phyloP scores from a whole-genome alignment of 2,888 invertebrate species.

The Epirrita christyi region DNA sequence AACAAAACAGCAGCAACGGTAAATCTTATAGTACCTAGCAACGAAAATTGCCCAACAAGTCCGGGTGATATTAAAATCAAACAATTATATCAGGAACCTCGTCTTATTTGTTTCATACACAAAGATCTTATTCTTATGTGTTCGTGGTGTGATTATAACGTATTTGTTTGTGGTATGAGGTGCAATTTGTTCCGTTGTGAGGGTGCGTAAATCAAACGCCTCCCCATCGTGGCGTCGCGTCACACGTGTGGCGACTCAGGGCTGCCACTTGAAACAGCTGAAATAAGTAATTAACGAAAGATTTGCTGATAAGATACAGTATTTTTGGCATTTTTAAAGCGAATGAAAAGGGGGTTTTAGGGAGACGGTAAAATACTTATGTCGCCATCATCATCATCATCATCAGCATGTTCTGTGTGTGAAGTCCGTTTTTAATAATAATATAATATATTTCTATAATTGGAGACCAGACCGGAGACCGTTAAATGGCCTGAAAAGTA shows the following conservation, averaged over 20 bases:
- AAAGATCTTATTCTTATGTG: constrained; percentile 3
- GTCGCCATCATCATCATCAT: too few relatives aligned
- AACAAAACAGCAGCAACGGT: too few relatives aligned
- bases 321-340: neutral
- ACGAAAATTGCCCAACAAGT: too few relatives aligned
- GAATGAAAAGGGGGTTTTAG: neutral
- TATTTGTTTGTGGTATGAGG: constrained; percentile 59
- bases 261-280: constrained; percentile 20
- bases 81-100: neutral
- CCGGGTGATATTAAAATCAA: too few relatives aligned
- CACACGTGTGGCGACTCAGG: constrained; percentile 63
- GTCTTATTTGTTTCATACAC: neutral
- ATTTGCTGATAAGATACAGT: constrained; percentile 30
- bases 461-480: too few relatives aligned
- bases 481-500: too few relatives aligned
- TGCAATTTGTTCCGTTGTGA: constrained; percentile 62
- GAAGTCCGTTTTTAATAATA: too few relatives aligned
- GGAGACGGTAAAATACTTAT: neutral
- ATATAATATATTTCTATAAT: too few relatives aligned
- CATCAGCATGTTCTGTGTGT: too few relatives aligned
- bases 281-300: constrained; percentile 12
- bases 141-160: constrained; percentile 46
- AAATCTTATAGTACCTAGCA: too few relatives aligned
- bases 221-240: constrained; percentile 46
- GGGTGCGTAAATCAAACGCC: constrained; percentile 73